Base-by-base conservation (phyloP, 2,797 vertebrate species). In the Micropoecilia bifurca region DNA sequence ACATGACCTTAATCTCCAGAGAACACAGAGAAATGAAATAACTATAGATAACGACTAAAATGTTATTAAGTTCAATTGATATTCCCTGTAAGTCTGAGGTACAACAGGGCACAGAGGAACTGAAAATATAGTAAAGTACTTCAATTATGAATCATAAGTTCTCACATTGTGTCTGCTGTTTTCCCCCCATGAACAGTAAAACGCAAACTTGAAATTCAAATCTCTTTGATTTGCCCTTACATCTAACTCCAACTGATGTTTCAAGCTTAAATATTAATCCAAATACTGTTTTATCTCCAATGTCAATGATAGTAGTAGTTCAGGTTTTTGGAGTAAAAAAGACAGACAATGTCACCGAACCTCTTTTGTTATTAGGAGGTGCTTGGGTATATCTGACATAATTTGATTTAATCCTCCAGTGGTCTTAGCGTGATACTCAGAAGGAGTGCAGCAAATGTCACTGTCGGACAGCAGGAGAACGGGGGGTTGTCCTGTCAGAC, bases 191-290 rank as follows among this genome's bases (percentile, higher is more conserved):
- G 33, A 36, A 41, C 61, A 25, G 71, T 69, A 41, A 53, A 66
- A 75, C 47, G 46, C 71, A 59, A 69, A 7, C 69, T 83, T 73
- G 50, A 28, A 79, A 41, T 66, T 72, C 12, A 61, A 14, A 74
- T 80, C 73, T 79, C 73, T 80, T 85, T 79, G 71, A 43, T 80
- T 77, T 81, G 13, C 85, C 50, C 41, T 50, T 25, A 73, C 43
- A 69, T 55, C 53, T 61, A 41, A 74, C n/a, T 76, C 5, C n/a
- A 39, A 7, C 13, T 9, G 13, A 50, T 69, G 46, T 71, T 69
- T 81, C 71, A 55, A 36, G 82, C 80, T 77, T 66, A 61, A 46
- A 74, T 78, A 80, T 77, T 86, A 85, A 88, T 88, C 55, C 75
- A 85, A 80, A 79, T 30, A 63, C 72, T 25, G 43, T 71, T 68